A percentile compares a stretch with the other conserved stretches of the same genome.
phyloP scores from a whole-genome alignment of 2,888 invertebrate genomes.

The Andrena hattorfiana region DNA sequence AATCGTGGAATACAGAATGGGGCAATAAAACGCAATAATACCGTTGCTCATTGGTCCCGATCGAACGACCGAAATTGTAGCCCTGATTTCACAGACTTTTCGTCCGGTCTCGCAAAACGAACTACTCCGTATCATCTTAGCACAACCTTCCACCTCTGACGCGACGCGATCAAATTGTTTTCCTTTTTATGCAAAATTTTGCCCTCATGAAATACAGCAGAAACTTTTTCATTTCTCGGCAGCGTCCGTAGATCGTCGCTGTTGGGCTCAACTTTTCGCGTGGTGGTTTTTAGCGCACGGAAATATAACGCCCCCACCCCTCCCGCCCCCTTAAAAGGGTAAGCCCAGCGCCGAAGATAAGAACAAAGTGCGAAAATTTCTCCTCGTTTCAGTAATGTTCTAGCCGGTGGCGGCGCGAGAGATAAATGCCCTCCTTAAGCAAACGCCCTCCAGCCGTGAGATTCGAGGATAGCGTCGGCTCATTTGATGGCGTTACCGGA shows the following conservation, averaged over 20 bases:
- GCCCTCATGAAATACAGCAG: too few species aligned
- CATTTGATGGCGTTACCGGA: conserved; percentile 64
- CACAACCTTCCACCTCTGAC: too few species aligned
- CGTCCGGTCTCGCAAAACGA: neutral
- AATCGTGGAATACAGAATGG: conserved; percentile 35
- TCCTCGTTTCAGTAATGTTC: conserved; percentile 67
- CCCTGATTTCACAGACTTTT: neutral
- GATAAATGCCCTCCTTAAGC: conserved; percentile 72
- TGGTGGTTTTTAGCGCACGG: conserved; percentile 26
- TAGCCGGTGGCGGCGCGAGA: conserved; percentile 50
- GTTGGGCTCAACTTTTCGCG: neutral
- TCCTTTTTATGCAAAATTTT: too few species aligned
- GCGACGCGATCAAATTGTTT: too few species aligned
- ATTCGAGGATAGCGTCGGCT: conserved; percentile 66
- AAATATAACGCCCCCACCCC: conserved; percentile 41
- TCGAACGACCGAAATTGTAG: conserved; percentile 27
- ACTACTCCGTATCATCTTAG: neutral
- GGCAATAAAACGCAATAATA: conserved; percentile 53
- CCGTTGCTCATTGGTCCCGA: conserved; percentile 14
- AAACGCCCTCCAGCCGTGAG: conserved; percentile 63
- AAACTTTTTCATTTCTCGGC: neutral
- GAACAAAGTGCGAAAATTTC: conserved; percentile 72
- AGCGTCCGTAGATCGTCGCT: neutral
- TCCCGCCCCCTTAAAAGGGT: conserved; percentile 45
- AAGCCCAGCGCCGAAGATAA: conserved; percentile 56